A percentile compares a stretch with the other conserved stretches of the same genome.
Evolutionary conservation across 2,888 invertebrate genomes (phyloP).

Genomic region (Drosophila maculinotata): DNA sequence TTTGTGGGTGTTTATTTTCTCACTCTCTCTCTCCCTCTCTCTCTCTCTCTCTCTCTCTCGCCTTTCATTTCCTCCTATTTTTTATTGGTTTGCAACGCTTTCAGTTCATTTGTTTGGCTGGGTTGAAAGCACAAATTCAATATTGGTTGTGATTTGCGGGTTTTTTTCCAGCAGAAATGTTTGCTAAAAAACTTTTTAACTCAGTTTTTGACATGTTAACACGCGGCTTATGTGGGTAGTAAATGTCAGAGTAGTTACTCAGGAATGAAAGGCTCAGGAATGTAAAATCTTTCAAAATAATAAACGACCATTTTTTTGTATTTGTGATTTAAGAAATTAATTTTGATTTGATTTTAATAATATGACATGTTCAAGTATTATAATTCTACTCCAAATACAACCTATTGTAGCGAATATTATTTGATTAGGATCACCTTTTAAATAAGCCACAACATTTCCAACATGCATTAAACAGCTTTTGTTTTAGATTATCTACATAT

Average conservation of each 20-base stretch:
- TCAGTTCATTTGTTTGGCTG: constrained; percentile 55
- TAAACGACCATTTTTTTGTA: no score
- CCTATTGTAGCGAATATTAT: neutral
- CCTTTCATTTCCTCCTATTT: constrained; percentile 7
- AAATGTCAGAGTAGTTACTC: neutral
- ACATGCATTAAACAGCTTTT: neutral
- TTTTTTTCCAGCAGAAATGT: constrained; percentile 7
- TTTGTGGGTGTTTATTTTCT: constrained; percentile 30
- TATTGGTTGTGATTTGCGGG: constrained; percentile 16
- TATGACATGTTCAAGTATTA: no score
- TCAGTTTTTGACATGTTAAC: neutral
- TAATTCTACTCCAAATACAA: no score
- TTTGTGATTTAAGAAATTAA: no score
- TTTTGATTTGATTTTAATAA: no score
- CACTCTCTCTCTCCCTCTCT: no score
- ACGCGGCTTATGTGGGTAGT: neutral
- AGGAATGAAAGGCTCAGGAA: neutral
- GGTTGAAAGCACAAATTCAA: constrained; percentile 12
- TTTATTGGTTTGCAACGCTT: constrained; percentile 39
- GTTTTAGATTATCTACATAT: constrained; percentile 3
- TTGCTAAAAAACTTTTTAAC: neutral
- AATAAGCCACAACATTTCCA: no score
- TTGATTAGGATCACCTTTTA: neutral
- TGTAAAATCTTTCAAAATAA: no score
- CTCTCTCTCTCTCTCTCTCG: neutral